These are phyloP conservation scores for Hirudinaria manillensis DNA, from an alignment of 2,888 invertebrate species.

Conservation along the genomic window DNA sequence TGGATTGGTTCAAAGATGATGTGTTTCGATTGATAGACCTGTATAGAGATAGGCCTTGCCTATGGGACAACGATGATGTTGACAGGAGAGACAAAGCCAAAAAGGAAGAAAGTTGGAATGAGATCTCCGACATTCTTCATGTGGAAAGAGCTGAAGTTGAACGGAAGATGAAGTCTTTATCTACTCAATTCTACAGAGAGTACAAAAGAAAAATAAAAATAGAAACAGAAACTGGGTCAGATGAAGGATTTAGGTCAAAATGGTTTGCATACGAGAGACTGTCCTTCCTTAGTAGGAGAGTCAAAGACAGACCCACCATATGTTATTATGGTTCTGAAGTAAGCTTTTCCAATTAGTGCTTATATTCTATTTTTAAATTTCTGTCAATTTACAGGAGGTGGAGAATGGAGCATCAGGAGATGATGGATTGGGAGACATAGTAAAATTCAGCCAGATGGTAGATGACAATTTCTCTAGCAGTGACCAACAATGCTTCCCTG, in stretches of 20 bases:
- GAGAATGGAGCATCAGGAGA: slow-evolving; percentile 25
- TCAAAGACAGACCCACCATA: slow-evolving; percentile 17
- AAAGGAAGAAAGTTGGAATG: slow-evolving; percentile 29
- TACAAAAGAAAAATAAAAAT: slow-evolving; percentile 31
- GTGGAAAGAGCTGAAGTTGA: slow-evolving; percentile 26
- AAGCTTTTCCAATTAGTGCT: background rate
- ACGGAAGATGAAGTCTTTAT: slow-evolving; percentile 27
- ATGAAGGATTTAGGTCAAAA: slow-evolving; percentile 27
- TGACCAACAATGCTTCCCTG: background rate
- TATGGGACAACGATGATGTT: slow-evolving; percentile 28
- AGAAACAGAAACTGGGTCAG: slow-evolving; percentile 21
- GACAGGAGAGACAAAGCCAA: slow-evolving; percentile 19
- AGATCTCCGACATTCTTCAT: slow-evolving; percentile 20
- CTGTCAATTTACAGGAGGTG: slow-evolving; percentile 15
- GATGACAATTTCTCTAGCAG: slow-evolving; percentile 6
- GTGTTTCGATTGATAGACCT: slow-evolving; percentile 28
- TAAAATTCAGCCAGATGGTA: slow-evolving; percentile 20
- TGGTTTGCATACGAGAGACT: slow-evolving; percentile 28
- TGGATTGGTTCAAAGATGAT: slow-evolving; percentile 28
- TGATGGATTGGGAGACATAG: slow-evolving; percentile 18
- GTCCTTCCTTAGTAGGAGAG: slow-evolving; percentile 21
- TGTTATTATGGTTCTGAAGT: slow-evolving; percentile 26
- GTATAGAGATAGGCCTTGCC: slow-evolving; percentile 28
- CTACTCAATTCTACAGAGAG: slow-evolving; percentile 27
- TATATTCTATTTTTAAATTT: background rate